Conservation (phyloP, 2,797 vertebrate genomes). For the Neomorphus geoffroyi region DNA sequence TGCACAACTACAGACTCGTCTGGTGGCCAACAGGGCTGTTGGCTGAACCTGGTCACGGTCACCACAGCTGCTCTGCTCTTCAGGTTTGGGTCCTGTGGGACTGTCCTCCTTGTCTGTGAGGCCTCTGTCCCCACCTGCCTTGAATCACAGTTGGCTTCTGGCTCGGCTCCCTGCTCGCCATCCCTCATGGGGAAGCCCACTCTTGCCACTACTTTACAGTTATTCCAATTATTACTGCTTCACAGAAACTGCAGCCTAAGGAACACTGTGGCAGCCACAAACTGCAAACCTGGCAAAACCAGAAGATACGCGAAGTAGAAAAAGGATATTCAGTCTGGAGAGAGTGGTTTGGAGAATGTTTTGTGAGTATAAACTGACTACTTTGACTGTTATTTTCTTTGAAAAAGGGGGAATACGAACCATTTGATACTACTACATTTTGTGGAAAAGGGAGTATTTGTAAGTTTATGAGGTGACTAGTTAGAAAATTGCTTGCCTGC, state of each 20-base stretch:
- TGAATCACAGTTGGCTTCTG: accelerated
- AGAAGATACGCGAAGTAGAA: neutral
- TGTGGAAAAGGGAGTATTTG: neutral
- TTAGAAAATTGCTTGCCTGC: neutral
- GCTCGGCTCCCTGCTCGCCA: accelerated
- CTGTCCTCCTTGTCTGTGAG: neutral
- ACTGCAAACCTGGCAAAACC: neutral
- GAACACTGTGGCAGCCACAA: neutral
- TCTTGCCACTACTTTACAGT: neutral
- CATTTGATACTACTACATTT: neutral
- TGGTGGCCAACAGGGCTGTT: neutral
- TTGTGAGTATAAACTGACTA: neutral
- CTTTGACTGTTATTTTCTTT: neutral
- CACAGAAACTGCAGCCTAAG: neutral
- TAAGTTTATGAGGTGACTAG: neutral
- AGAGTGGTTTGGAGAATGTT: neutral
- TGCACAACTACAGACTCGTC: neutral
- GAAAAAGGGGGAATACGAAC: neutral
- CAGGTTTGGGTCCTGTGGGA: neutral
- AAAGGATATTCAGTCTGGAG: neutral
- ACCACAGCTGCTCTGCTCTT: neutral
- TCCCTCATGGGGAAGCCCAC: neutral
- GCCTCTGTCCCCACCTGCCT: neutral
- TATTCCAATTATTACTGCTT: neutral
- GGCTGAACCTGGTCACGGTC: neutral